These are phyloP conservation scores for Platycheirus albimanus DNA, from an alignment of 2,888 invertebrate genomes.

Conservation along the genomic window DNA sequence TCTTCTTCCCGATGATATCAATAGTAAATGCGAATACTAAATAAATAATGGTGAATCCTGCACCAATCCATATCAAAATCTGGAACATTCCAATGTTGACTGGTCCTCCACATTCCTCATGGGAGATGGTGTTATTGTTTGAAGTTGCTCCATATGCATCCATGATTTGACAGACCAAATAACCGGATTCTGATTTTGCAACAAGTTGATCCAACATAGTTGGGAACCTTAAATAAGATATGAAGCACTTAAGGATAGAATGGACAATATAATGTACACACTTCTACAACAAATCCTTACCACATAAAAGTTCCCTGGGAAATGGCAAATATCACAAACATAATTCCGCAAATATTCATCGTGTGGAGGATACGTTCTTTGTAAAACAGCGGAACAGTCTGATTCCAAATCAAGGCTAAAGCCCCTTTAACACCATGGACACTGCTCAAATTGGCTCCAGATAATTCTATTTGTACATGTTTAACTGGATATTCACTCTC, in stretches of 20 bases:
- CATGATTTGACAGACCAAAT: conserved; percentile 78
- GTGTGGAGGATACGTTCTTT: conserved; percentile 78
- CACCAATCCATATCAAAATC: conserved; percentile 87
- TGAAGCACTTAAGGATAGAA: too few species aligned
- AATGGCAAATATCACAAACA: conserved; percentile 79
- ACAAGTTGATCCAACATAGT: conserved; percentile 80
- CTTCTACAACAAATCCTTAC: conserved; percentile 71
- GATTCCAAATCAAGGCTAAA: conserved; percentile 79
- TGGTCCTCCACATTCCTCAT: conserved; percentile 83
- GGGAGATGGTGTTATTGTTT: conserved; percentile 5
- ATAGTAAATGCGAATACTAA: conserved; percentile 86
- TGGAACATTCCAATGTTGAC: conserved; percentile 86
- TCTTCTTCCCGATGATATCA: conserved; percentile 85
- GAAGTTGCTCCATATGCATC: conserved; percentile 12
- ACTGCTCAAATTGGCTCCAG: conserved; percentile 78
- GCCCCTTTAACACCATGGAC: conserved; percentile 78
- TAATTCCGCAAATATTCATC: conserved; percentile 78
- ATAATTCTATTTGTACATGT: conserved; percentile 75
- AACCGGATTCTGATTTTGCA: conserved; percentile 79
- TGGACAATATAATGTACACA: too few species aligned
- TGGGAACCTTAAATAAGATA: conserved; percentile 79
- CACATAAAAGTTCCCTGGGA: conserved; percentile 81
- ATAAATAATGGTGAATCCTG: conserved; percentile 86
- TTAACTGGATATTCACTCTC: conserved; percentile 84
- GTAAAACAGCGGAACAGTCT: conserved; percentile 80